A percentile compares a stretch with the other conserved stretches of the same genome.
Evolutionary conservation across 2,797 vertebrate species (phyloP).

Genomic region (Microctenopoma steveboyesi): DNA sequence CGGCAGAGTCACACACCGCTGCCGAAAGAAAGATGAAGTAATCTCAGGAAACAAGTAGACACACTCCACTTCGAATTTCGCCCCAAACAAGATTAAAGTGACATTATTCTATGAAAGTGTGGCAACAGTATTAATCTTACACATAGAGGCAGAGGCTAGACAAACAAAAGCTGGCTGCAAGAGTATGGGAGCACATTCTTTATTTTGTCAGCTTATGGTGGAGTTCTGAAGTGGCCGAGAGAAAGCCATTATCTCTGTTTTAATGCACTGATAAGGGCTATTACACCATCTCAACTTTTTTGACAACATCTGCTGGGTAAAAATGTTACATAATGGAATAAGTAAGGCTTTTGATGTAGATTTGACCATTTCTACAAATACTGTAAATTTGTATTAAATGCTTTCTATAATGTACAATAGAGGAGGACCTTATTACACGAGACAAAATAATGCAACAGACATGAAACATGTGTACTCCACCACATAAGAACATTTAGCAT

Average conservation of each 20-base stretch:
- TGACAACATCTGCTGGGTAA: conserved; percentile 5
- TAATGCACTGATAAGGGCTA: conserved; percentile 35
- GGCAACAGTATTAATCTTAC: conserved; percentile 86
- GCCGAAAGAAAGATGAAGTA: conserved; percentile 88
- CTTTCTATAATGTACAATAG: neutral
- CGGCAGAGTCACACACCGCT: conserved; percentile 83
- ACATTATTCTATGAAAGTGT: conserved; percentile 87
- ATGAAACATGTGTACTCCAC: neutral
- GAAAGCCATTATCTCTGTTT: conserved; percentile 58
- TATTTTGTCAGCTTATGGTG: conserved; percentile 75
- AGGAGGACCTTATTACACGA: neutral
- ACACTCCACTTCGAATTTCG: conserved; percentile 88
- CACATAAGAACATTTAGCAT: no score
- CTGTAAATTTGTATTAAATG: neutral
- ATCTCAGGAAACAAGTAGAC: conserved; percentile 89
- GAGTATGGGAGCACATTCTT: conserved; percentile 72
- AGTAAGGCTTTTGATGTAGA: conserved; percentile 10
- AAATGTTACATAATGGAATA: conserved; percentile 23
- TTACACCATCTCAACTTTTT: conserved; percentile 36
- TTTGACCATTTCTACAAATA: neutral
- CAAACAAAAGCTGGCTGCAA: conserved; percentile 73
- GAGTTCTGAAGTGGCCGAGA: conserved; percentile 56
- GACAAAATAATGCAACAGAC: neutral
- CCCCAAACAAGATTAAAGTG: conserved; percentile 90
- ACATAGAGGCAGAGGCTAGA: conserved; percentile 79